A percentile compares a stretch with the other conserved stretches of the same genome.
phyloP scores from a whole-genome alignment of 2,113 vertebrate genomes.

The Thunnus maccoyii region DNA sequence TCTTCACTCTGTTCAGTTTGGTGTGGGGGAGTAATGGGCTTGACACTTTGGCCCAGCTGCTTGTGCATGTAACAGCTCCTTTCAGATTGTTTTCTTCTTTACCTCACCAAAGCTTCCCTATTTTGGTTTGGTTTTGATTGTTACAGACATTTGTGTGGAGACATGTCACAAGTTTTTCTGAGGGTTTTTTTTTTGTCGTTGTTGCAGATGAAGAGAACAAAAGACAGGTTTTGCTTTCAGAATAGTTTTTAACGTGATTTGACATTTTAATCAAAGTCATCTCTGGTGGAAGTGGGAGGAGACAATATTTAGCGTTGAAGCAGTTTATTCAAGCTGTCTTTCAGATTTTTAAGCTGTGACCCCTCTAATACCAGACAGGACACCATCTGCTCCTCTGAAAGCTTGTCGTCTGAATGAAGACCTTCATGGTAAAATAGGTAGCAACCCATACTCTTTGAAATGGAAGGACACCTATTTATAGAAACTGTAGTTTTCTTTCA shows the following conservation, averaged over 20 bases:
- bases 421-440: constrained; percentile 53
- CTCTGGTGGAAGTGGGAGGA: constrained; percentile 25
- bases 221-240: constrained; percentile 16
- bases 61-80: constrained; percentile 53
- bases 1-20: constrained; percentile 16
- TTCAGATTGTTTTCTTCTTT: constrained; percentile 38
- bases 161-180: constrained; percentile 1
- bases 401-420: constrained; percentile 58
- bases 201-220: background rate
- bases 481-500: constrained; percentile 57
- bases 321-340: constrained; percentile 46
- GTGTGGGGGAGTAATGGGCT: constrained; percentile 54
- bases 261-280: constrained; percentile 38
- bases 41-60: constrained; percentile 64
- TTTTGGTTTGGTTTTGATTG: constrained; percentile 20
- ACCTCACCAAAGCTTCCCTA: background rate
- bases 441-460: constrained; percentile 33
- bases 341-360: constrained; percentile 67
- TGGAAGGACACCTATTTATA: constrained; percentile 68
- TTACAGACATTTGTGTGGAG: background rate
- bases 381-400: constrained; percentile 71
- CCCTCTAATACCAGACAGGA: constrained; percentile 68
- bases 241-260: constrained; percentile 30
- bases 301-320: constrained; percentile 10
- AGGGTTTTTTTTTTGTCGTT: background rate